Conservation (phyloP, 2,797 vertebrate genomes). For the Takifugu rubripes region DNA sequence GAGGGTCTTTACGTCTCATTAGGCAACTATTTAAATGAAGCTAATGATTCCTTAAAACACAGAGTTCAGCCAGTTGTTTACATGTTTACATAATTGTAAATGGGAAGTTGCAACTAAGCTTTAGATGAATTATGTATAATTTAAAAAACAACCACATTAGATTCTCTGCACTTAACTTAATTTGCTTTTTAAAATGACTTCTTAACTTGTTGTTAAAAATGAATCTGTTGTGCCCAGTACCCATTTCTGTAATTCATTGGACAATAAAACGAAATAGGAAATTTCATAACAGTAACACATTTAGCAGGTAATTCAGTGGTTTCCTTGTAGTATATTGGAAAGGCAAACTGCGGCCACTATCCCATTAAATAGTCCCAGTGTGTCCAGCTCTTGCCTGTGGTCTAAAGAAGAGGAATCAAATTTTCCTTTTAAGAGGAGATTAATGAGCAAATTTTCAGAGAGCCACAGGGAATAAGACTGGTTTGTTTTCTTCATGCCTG, state of each 20-base stretch:
- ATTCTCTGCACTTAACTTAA: slow-evolving; percentile 27
- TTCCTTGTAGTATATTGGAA: slow-evolving; percentile 22
- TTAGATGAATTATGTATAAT: slow-evolving; percentile 16
- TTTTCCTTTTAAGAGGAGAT: slow-evolving; percentile 54
- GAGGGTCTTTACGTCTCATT: slow-evolving; percentile 17
- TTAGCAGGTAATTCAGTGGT: slow-evolving; percentile 30
- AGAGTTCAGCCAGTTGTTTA: slow-evolving; percentile 7
- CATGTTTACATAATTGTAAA: background rate
- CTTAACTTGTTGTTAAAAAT: slow-evolving; percentile 17
- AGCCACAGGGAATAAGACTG: slow-evolving; percentile 37
- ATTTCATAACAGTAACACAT: background rate
- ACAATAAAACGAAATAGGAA: slow-evolving; percentile 3
- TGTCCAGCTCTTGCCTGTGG: slow-evolving; percentile 18
- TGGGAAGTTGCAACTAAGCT: slow-evolving; percentile 6
- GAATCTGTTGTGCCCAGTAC: slow-evolving; percentile 8
- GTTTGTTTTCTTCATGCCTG: slow-evolving; percentile 56
- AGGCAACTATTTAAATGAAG: slow-evolving; percentile 9
- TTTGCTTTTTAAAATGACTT: slow-evolving; percentile 28
- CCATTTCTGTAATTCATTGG: slow-evolving; percentile 26
- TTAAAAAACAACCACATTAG: slow-evolving; percentile 3
- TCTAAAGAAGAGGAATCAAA: slow-evolving; percentile 26
- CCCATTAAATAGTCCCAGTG: slow-evolving; percentile 22
- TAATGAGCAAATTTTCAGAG: slow-evolving; percentile 50
- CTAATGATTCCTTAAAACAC: background rate
- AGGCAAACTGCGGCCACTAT: slow-evolving; percentile 17